Conservation (phyloP, 2,113 vertebrate species). For the Apteryx mantelli region DNA sequence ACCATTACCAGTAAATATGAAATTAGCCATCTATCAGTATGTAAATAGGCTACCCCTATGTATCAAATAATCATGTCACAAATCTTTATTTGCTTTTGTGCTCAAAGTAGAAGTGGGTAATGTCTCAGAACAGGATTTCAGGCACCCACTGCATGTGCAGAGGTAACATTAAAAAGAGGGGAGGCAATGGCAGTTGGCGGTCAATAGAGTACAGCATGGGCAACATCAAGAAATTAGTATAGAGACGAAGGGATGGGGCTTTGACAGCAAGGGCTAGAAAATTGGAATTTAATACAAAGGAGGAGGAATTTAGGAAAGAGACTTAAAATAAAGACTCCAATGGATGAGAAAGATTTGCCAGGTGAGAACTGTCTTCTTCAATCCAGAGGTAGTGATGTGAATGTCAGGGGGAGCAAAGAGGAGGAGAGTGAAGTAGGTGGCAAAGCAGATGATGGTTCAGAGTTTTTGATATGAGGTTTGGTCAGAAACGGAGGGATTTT, state of each 20-base stretch:
- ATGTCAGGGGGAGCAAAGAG: background rate
- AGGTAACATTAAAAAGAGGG: background rate
- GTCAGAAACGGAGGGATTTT: background rate
- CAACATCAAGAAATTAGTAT: background rate
- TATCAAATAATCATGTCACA: background rate
- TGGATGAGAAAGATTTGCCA: background rate
- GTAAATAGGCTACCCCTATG: background rate
- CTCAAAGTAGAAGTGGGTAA: background rate
- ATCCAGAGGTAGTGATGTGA: background rate
- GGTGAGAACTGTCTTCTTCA: background rate
- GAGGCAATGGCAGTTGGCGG: background rate
- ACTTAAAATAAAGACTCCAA: background rate
- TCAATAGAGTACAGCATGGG: background rate
- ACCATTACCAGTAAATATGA: background rate
- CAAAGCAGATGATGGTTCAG: background rate
- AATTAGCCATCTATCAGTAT: constrained; percentile 2
- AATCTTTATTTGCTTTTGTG: background rate
- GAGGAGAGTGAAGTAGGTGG: background rate
- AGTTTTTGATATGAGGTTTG: background rate
- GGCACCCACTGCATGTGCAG: background rate
- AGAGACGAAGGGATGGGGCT: background rate
- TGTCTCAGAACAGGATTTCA: background rate
- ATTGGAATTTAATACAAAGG: background rate
- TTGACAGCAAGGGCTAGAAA: background rate
- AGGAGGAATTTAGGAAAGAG: background rate